A percentile compares a stretch with the other conserved stretches of the same genome.
phyloP scores from a whole-genome alignment of 2,797 vertebrate genomes.

The Xenentodon cancila region DNA sequence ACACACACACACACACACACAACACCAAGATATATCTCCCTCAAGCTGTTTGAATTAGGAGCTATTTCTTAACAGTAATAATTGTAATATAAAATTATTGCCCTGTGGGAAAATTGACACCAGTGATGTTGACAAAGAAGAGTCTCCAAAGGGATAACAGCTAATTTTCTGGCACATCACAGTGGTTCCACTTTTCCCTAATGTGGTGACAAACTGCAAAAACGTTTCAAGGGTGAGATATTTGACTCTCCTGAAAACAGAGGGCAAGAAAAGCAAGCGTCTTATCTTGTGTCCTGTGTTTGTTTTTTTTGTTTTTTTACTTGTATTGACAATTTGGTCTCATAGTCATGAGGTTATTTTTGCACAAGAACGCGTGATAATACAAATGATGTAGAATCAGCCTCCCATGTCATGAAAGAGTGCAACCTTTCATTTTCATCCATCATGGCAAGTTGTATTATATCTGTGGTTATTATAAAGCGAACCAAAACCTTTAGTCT shows the following conservation, averaged over 20 bases:
- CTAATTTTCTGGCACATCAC: conserved; percentile 19
- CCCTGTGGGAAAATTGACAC: conserved; percentile 52
- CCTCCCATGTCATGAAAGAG: not conserved
- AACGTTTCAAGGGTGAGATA: conserved; percentile 2
- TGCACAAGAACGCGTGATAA: not conserved
- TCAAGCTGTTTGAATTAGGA: conserved; percentile 51
- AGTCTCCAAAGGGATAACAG: conserved; percentile 24
- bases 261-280: not conserved
- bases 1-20: conserved; percentile 14
- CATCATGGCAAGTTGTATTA: not conserved
- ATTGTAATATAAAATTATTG: conserved; percentile 44
- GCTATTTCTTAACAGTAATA: conserved; percentile 52
- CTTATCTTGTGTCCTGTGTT: not conserved
- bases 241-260: not conserved
- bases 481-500: too few relatives aligned
- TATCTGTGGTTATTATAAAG: not conserved
- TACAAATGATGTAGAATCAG: not conserved
- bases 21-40: conserved; percentile 38
- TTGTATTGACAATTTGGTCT: not conserved
- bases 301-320: not conserved
- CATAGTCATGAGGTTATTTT: not conserved
- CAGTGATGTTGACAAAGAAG: conserved; percentile 47
- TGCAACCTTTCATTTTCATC: not conserved
- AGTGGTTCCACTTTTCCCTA: conserved; percentile 18
- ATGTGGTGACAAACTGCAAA: conserved; percentile 18